Base-by-base conservation (phyloP, 1,140 invertebrate species). In the Pseudomyrmex cubaensis region DNA sequence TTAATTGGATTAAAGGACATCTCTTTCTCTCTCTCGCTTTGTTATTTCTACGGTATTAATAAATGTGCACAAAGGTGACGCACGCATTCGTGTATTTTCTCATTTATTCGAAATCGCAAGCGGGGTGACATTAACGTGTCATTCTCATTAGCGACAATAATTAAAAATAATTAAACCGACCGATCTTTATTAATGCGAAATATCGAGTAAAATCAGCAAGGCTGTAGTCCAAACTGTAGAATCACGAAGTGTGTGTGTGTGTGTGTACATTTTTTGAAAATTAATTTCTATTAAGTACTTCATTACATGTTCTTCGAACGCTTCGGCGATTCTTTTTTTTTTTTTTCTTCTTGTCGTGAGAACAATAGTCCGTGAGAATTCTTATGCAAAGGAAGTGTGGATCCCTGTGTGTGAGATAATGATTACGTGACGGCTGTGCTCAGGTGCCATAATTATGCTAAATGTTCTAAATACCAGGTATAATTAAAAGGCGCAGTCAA, bases 61-160 rank as follows among this genome's bases (percentile, higher is more conserved):
- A 35, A 35, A 35, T 35, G 35, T 7, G 35, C 35, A 35, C 35
- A 35, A 35, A 35, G 35, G 35, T 35, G 35, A 35, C 5, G 5
- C 35, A 70, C 50, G 44, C 76, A 59, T 59, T 80, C 56, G 46
- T 67, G 64, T 78, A 70, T 69, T 78, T 70, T 52, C 70, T 46
- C 64, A 48, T 57, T 57, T 80, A 72, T 72, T 15, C 20, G n/a
- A 46, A 69, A 80, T 80, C 59, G 59, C 59, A 70, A 70, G 44
- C 66, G 35, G 63, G 20, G 70, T 80, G 59, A 52, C 20, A 80
- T 80, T 80, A 70, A 59, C 66, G 46, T 59, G 44, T 44, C 59
- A 72, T 70, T 80, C 20, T 80, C 66, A 80, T 80, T 72, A 46
- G 66, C 54, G 69, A 70, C 56, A 70, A 80, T 80, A 72, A 80